phyloP scores from a whole-genome alignment of 2,888 invertebrate genomes.

The Anodontia alba region DNA sequence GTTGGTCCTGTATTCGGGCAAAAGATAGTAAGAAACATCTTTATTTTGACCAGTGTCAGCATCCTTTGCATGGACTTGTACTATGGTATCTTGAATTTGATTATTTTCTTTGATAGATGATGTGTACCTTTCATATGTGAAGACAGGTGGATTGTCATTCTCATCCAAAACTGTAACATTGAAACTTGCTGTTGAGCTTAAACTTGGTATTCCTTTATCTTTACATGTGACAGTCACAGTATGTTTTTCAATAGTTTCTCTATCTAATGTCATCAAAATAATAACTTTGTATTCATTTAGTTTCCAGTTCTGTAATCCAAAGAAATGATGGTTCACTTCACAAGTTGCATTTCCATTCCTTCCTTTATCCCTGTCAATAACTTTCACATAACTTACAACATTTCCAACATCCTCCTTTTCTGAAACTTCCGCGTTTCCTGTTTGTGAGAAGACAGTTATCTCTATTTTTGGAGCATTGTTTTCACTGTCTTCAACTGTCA shows the following conservation, averaged over 20 bases:
- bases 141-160: slow-evolving; percentile 95
- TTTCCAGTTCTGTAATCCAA: slow-evolving; percentile 67
- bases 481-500: slow-evolving; percentile 92
- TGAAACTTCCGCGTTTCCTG: slow-evolving; percentile 64
- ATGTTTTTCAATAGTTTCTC: slow-evolving; percentile 59
- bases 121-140: slow-evolving; percentile 86
- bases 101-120: slow-evolving; percentile 71
- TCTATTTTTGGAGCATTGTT: slow-evolving; percentile 93
- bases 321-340: slow-evolving; percentile 58
- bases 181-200: slow-evolving; percentile 57
- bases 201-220: slow-evolving; percentile 66
- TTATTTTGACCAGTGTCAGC: slow-evolving; percentile 69
- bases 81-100: slow-evolving; percentile 61
- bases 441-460: slow-evolving; percentile 68
- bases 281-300: slow-evolving; percentile 72
- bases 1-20: slow-evolving; percentile 45
- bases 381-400: slow-evolving; percentile 74
- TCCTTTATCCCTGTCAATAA: slow-evolving; percentile 74
- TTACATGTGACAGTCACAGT: slow-evolving; percentile 65
- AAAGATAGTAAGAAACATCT: slow-evolving; percentile 64
- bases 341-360: slow-evolving; percentile 76
- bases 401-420: slow-evolving; percentile 70
- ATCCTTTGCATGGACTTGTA: slow-evolving; percentile 71
- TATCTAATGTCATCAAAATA: slow-evolving; percentile 57
- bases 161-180: slow-evolving; percentile 89